Conservation (phyloP, 2,888 invertebrate species). For the Caenorhabditis macrosperma region DNA sequence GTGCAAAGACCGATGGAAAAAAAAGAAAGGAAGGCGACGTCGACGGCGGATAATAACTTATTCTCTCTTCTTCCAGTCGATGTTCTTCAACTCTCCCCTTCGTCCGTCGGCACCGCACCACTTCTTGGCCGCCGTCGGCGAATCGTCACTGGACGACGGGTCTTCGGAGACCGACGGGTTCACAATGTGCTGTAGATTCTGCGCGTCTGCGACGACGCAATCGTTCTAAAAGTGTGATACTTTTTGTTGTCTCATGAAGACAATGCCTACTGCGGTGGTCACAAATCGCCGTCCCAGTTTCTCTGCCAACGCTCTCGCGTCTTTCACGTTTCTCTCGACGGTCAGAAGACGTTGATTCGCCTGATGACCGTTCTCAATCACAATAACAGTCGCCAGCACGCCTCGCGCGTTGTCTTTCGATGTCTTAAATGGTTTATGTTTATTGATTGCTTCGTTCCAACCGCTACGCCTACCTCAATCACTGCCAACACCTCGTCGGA, state of each 20-base stretch:
- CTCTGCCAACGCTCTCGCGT: slow-evolving; percentile 54
- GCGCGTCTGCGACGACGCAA: too few relatives aligned
- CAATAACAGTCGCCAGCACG: slow-evolving; percentile 60
- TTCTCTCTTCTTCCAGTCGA: background rate
- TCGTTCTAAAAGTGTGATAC: background rate
- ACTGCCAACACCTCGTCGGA: slow-evolving; percentile 61
- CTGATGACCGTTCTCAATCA: slow-evolving; percentile 71
- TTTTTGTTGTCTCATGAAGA: background rate
- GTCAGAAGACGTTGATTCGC: slow-evolving; percentile 70
- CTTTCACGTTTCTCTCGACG: slow-evolving; percentile 67
- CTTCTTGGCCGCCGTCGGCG: slow-evolving; percentile 39
- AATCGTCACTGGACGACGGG: slow-evolving; percentile 15
- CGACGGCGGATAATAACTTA: background rate
- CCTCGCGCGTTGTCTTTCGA: slow-evolving; percentile 59
- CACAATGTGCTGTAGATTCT: background rate
- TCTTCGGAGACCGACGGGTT: background rate
- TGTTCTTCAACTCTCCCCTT: background rate
- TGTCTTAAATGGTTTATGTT: slow-evolving; percentile 40
- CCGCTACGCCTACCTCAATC: slow-evolving; percentile 49
- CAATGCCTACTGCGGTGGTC: background rate
- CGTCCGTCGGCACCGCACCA: slow-evolving; percentile 29
- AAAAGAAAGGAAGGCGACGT: background rate
- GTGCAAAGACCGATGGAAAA: slow-evolving; percentile 5
- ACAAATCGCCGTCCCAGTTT: slow-evolving; percentile 55
- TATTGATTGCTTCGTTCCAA: background rate